Evolutionary conservation across 2,888 invertebrate species (phyloP).

Genomic region (Drosophila nigricruria): DNA sequence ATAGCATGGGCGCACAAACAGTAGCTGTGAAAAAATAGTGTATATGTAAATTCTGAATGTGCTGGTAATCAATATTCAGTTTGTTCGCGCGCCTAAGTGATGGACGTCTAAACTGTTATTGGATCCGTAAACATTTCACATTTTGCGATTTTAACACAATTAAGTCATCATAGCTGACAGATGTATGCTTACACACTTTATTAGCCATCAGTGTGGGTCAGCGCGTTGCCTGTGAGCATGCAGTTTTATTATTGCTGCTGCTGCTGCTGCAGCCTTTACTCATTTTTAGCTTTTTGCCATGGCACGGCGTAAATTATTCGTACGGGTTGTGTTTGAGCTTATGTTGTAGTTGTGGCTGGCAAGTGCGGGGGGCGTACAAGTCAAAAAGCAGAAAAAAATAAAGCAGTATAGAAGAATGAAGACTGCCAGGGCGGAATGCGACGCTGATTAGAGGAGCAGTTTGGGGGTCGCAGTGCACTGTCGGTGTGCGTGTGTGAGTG

Average conservation of each 20-base stretch:
- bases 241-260: conserved; percentile 38
- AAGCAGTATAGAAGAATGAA: conserved; percentile 65
- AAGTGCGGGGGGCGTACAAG: conserved; percentile 44
- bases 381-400: conserved; percentile 19
- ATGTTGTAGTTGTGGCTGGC: conserved; percentile 53
- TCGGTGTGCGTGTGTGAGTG: conserved; percentile 18
- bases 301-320: conserved; percentile 78
- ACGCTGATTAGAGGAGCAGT: conserved; percentile 35
- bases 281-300: conserved; percentile 78
- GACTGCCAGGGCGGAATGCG: conserved; percentile 44
- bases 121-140: background rate
- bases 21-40: conserved; percentile 29
- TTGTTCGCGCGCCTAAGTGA: background rate
- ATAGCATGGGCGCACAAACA: conserved; percentile 57
- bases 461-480: conserved; percentile 67
- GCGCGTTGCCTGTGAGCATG: conserved; percentile 38
- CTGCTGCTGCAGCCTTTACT: conserved; percentile 63
- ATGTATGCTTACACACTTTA: conserved; percentile 17
- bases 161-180: background rate
- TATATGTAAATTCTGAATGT: conserved; percentile 4
- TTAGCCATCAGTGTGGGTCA: conserved; percentile 50
- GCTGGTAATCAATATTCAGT: background rate
- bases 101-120: background rate
- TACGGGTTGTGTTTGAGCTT: conserved; percentile 63
- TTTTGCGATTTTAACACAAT: background rate